phyloP scores from a whole-genome alignment of 2,113 vertebrate genomes.

The Psilopsiagon aymara region DNA sequence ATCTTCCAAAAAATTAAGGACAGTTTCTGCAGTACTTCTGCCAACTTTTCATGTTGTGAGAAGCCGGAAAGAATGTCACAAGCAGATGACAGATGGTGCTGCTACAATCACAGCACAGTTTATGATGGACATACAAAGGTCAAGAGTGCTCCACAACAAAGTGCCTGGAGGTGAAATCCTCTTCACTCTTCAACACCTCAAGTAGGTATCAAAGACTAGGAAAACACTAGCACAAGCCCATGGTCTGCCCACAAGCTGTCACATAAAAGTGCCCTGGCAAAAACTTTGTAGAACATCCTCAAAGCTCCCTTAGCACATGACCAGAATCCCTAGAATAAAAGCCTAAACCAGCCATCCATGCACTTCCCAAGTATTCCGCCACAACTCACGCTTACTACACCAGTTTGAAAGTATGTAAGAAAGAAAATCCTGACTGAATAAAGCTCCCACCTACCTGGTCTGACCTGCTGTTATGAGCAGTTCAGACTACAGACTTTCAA shows the following conservation, averaged over 20 bases:
- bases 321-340: background rate
- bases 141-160: background rate
- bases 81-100: background rate
- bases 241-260: background rate
- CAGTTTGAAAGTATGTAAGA: background rate
- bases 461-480: background rate
- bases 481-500: background rate
- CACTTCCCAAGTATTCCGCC: rapidly evolving
- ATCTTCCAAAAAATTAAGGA: background rate
- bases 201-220: background rate
- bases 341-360: background rate
- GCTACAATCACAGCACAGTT: background rate
- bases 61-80: background rate
- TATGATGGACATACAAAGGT: background rate
- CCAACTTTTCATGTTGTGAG: background rate
- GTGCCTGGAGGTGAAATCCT: background rate
- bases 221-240: background rate
- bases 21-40: background rate
- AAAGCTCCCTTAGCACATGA: background rate
- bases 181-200: background rate
- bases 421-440: background rate
- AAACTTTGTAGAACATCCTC: background rate
- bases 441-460: background rate
- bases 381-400: background rate
- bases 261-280: background rate